A percentile compares a stretch with the other conserved stretches of the same genome.
phyloP scores from a whole-genome alignment of 2,888 invertebrate species.

The Coelogynopora nodosa region DNA sequence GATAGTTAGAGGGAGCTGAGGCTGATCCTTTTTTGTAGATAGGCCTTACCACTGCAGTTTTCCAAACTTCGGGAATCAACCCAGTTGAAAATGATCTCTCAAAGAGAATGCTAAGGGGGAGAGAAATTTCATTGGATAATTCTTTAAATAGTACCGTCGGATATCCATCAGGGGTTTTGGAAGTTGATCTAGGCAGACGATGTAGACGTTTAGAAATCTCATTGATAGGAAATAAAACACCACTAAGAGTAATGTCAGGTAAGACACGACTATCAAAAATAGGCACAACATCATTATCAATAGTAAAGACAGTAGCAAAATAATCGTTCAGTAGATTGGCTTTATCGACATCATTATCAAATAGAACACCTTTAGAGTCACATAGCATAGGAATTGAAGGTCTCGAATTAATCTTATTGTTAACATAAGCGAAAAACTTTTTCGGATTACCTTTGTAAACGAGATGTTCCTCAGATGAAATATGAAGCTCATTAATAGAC shows the following conservation, averaged over 20 bases:
- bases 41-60: constrained; percentile 18
- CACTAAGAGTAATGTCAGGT: constrained; percentile 2
- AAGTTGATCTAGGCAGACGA: constrained; percentile 14
- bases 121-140: constrained; percentile 28
- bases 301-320: constrained; percentile 28
- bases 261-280: constrained; percentile 17
- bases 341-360: constrained; percentile 18
- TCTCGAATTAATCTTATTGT: not conserved
- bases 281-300: constrained; percentile 27
- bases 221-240: constrained; percentile 28
- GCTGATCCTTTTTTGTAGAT: constrained; percentile 24
- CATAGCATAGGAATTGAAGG: constrained; percentile 12
- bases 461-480: constrained; percentile 9
- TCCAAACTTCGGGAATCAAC: constrained; percentile 31
- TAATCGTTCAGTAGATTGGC: constrained; percentile 29
- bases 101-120: constrained; percentile 14
- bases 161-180: constrained; percentile 27
- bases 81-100: constrained; percentile 22
- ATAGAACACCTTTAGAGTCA: not conserved
- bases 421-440: constrained; percentile 35
- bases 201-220: constrained; percentile 28
- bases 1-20: constrained; percentile 27
- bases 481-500: constrained; percentile 31
- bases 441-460: constrained; percentile 17
- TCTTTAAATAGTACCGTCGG: constrained; percentile 24